Conservation (phyloP, 1,140 invertebrate genomes). For the Bombus polaris region DNA sequence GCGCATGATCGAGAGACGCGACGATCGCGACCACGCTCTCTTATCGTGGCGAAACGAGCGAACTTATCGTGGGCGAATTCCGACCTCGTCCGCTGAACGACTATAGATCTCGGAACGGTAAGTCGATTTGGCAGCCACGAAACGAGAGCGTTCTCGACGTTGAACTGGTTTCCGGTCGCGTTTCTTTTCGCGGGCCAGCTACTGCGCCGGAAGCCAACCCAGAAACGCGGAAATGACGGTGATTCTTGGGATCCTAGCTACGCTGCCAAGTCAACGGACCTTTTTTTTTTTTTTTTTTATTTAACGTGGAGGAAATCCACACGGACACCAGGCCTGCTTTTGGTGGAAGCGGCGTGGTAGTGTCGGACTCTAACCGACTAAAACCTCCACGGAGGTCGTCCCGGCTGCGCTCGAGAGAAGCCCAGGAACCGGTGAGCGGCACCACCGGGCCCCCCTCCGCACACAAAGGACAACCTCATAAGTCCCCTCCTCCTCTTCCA, state of each 20-base stretch:
- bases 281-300: no score
- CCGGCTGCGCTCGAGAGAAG: no score
- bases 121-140: constrained; percentile 63
- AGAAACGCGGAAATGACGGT: constrained; percentile 43
- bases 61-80: constrained; percentile 27
- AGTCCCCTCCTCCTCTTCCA: no score
- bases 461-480: no score
- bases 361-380: no score
- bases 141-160: constrained; percentile 59
- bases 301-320: no score
- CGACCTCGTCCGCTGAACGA: constrained; percentile 11
- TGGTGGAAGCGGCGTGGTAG: no score
- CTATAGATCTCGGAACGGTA: constrained; percentile 47
- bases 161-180: constrained; percentile 38
- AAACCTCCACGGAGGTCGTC: no score
- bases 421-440: no score
- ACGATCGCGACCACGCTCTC: constrained; percentile 34
- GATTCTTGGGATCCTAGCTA: constrained; percentile 32
- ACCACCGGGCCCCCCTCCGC: no score
- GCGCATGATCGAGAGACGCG: neutral
- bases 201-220: constrained; percentile 37
- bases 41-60: constrained; percentile 51
- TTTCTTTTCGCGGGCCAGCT: constrained; percentile 40
- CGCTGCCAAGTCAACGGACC: constrained; percentile 55
- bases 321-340: no score